Conservation (phyloP, 1,140 invertebrate genomes). For the Myzus persicae region DNA sequence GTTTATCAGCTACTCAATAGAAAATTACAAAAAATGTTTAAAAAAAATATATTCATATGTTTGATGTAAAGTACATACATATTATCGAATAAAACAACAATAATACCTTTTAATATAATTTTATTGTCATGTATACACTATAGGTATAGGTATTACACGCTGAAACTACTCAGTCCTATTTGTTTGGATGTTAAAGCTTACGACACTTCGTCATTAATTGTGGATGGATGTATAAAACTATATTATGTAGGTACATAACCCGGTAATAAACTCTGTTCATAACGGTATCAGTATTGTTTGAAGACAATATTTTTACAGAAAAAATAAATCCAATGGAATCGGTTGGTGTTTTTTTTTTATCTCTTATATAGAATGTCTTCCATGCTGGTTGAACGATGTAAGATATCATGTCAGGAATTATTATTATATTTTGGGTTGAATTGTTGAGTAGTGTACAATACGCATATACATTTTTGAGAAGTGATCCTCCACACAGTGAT, state of each 20-base stretch:
- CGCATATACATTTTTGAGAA: neutral
- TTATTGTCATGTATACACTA: too few species aligned
- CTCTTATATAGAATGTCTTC: neutral
- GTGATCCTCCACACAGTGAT: neutral
- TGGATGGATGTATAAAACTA: neutral
- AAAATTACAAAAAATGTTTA: neutral
- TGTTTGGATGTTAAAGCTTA: too few species aligned
- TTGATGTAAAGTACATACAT: neutral
- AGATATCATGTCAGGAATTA: neutral
- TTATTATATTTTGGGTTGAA: conserved; percentile 8
- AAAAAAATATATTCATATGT: neutral
- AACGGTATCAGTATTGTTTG: neutral
- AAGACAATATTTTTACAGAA: neutral
- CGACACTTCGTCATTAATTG: neutral
- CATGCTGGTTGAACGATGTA: neutral
- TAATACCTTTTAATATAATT: too few species aligned
- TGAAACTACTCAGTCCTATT: too few species aligned
- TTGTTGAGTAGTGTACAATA: neutral
- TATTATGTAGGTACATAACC: neutral
- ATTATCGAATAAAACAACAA: neutral
- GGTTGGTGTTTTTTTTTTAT: neutral
- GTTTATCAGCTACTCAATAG: neutral
- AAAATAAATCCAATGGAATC: neutral
- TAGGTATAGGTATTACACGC: too few species aligned
- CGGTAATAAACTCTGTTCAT: neutral